Base-by-base conservation (phyloP, 2,113 vertebrate species). In the Syrrhaptes paradoxus region DNA sequence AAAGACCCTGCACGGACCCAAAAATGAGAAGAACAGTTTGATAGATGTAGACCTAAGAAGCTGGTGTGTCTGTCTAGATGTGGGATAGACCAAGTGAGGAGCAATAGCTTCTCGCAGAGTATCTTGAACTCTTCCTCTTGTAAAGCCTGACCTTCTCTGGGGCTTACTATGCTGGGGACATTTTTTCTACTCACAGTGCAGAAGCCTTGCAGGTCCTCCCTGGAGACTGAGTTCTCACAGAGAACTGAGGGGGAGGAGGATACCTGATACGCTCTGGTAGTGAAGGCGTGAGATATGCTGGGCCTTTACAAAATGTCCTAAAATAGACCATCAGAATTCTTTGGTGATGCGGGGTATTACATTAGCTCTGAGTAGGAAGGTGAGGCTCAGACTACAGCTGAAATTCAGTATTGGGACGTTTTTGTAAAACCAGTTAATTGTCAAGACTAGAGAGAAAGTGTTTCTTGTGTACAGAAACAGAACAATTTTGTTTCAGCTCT, bases 161-260 rank as follows among this genome's bases (percentile, higher is more conserved):
- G 52, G 14, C 51, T 85, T 67, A 46, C 17, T 74, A 13, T 19
- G 26, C 36, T 1, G 0, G 20, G 57, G 48, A 28, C 2, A 0
- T n/a, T 51, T 81, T 95, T 93, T 72, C 65, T 24, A 17, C 57
- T 57, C 7, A 2, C 43, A 38, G 3, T 59, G 36, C 29, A 74
- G 76, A 59, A 63, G 51, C 59, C 46, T 80, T 54, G 7, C 14
- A 71, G 51, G 25, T 43, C 32, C 22, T 84, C 7, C 8, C 18
- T 2, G 2, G 52, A 36, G 83, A 52, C 45, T 43, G 58, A 71
- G 34, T 54, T 80, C 29, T 89, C 68, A 6, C 34, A 75, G 87
- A 95, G 92, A 80, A 3, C 61, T 88, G 72, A 87, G 80, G 18
- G 10, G 51, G 51, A 55, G 85, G 76, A 81, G n/a, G 73, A 92